Evolutionary conservation across 2,888 invertebrate genomes (phyloP).

Genomic region (Drosophila demipolita): DNA sequence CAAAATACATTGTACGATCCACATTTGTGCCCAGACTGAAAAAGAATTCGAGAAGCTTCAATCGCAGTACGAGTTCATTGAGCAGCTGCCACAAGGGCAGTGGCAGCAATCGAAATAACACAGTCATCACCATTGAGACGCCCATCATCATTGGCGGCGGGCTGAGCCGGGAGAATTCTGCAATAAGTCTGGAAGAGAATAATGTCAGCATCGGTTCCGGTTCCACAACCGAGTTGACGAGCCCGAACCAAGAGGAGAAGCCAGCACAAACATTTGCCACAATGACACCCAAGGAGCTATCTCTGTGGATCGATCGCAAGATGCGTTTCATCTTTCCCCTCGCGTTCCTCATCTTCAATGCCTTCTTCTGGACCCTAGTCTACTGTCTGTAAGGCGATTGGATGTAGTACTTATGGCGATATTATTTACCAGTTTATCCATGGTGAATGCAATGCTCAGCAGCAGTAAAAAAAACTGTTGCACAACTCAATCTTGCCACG

Average conservation of each 20-base stretch:
- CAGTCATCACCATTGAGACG: conserved; percentile 74
- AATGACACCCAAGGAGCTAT: conserved; percentile 95
- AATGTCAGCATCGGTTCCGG: conserved; percentile 38
- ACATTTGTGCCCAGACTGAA: conserved; percentile 92
- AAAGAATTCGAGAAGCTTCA: conserved; percentile 86
- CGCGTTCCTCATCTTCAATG: conserved; percentile 92
- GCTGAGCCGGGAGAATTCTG: conserved; percentile 51
- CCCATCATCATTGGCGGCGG: conserved; percentile 89
- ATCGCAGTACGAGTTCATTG: conserved; percentile 85
- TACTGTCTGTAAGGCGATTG: conserved; percentile 85
- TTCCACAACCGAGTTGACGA: conserved; percentile 39
- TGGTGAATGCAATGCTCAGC: conserved; percentile 16
- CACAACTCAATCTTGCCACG: conserved; percentile 28
- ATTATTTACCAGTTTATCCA: neutral
- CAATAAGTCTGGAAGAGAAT: conserved; percentile 58
- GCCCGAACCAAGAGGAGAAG: conserved; percentile 41
- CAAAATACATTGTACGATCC: conserved; percentile 93
- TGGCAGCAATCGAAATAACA: conserved; percentile 38
- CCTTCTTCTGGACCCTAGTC: conserved; percentile 92
- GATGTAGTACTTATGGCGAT: neutral
- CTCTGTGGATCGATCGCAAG: conserved; percentile 92
- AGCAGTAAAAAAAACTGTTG: conserved; percentile 29
- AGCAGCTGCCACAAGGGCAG: conserved; percentile 81
- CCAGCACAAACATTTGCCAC: conserved; percentile 86
- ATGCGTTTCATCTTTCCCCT: conserved; percentile 92